These are phyloP conservation scores for Heteromormyrus szaboi DNA, from an alignment of 2,797 vertebrate species.

Conservation along the genomic window DNA sequence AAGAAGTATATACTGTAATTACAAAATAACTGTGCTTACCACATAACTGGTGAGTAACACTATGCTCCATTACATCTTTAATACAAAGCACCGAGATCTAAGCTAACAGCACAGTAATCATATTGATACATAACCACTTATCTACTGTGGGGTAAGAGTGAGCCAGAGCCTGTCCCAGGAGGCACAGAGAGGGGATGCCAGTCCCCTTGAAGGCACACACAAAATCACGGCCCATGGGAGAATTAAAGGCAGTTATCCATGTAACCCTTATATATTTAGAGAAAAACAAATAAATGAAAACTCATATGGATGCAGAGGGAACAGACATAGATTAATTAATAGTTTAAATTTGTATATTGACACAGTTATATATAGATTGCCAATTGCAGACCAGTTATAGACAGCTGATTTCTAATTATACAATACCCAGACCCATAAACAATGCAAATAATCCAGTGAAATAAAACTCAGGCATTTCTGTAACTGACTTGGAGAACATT, in stretches of 20 bases:
- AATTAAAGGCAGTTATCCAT: not conserved
- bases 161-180: not conserved
- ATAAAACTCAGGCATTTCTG: not conserved
- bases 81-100: not conserved
- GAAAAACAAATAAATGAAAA: not conserved
- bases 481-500: not conserved
- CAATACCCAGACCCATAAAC: not conserved
- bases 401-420: not conserved
- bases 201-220: not conserved
- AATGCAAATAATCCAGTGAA: not conserved
- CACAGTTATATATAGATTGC: not conserved
- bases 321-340: not conserved
- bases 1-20: not conserved
- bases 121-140: not conserved
- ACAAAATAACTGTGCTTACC: not conserved
- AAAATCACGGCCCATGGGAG: not conserved
- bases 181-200: not conserved
- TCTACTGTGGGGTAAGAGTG: not conserved
- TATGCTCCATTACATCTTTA: not conserved
- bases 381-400: not conserved
- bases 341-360: not conserved
- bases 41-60: not conserved
- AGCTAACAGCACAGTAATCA: not conserved
- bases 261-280: not conserved
- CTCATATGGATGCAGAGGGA: not conserved